Evolutionary conservation across 2,113 vertebrate genomes (phyloP), one percentile per base, ranked within the genome.

Genomic region (Mormoops blainvillei): DNA sequence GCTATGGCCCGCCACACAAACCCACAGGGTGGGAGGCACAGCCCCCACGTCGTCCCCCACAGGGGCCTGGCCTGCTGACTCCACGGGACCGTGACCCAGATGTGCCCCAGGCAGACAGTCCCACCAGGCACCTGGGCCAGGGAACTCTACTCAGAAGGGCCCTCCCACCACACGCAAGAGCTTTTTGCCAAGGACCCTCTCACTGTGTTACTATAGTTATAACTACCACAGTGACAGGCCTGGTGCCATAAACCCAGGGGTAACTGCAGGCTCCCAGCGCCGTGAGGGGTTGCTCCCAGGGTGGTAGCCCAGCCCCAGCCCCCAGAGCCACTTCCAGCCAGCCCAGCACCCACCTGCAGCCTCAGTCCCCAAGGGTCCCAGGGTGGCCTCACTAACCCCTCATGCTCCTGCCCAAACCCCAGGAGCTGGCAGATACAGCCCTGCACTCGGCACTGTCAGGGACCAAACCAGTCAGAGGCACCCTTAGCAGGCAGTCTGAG

Each of bases 391-490:
- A 9, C 38, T 10, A 11, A 4, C 15, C 38, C 15, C 7, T 0
- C 31, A n/a, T 8, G 2, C 68, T 58, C 38, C 11, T 0, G 0
- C 15, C 50, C 20, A 1, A 36, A 28, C 14, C 41, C 18, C 5
- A 24, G 1, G 4, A 58, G 63, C 33, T 5, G 65, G 31, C 31
- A 36, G 15, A 70, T 24, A 71, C 33, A 18, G 0, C 16, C 52
- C 7, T 0, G 36, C 6, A 0, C 4, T n/a, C n/a, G n/a, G n/a
- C n/a, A n/a, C n/a, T n/a, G n/a, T n/a, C n/a, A n/a, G n/a, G n/a
- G n/a, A n/a, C n/a, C n/a, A n/a, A n/a, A 16, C 16, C 5, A 1
- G 1, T 3, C 2, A 9, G 41, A 18, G 4, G n/a, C 33, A 1
- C 5, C 4, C 7, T 8, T 0, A 50, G 2, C 76, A 24, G 43